These are phyloP conservation scores for Halisarca cf. caerulea DNA, from an alignment of 37 sponge, comb jelly and placozoan genomes.

Conservation along the genomic window DNA sequence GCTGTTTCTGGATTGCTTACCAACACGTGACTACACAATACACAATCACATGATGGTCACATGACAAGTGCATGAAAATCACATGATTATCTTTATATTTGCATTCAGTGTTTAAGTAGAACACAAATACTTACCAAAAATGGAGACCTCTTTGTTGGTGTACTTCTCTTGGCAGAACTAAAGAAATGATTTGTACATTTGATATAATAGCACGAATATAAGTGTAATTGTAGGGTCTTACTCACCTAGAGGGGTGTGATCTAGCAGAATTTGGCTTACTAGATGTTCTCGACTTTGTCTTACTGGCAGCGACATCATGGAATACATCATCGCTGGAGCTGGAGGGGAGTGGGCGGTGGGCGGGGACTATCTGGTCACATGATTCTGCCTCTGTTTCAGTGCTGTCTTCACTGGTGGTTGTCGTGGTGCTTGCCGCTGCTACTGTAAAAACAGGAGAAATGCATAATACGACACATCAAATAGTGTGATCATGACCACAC, in stretches of 20 bases:
- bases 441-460: too few species aligned
- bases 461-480: too few species aligned
- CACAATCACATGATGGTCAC: background rate
- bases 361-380: background rate
- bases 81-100: background rate
- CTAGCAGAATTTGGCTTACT: too few species aligned
- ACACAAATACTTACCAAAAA: background rate
- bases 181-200: background rate
- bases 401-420: background rate
- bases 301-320: too few species aligned
- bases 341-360: background rate
- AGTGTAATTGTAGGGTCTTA: too few species aligned
- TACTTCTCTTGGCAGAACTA: background rate
- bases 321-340: constrained; percentile 11
- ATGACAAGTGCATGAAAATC: background rate
- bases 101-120: too few species aligned
- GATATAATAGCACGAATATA: too few species aligned
- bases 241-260: too few species aligned
- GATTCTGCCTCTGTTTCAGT: background rate
- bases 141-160: constrained; percentile 10
- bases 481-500: background rate
- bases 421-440: too few species aligned
- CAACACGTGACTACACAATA: background rate
- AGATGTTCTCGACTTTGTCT: too few species aligned
- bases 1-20: background rate